phyloP scores from a whole-genome alignment of 2,797 vertebrate species.

The Mallotus villosus region DNA sequence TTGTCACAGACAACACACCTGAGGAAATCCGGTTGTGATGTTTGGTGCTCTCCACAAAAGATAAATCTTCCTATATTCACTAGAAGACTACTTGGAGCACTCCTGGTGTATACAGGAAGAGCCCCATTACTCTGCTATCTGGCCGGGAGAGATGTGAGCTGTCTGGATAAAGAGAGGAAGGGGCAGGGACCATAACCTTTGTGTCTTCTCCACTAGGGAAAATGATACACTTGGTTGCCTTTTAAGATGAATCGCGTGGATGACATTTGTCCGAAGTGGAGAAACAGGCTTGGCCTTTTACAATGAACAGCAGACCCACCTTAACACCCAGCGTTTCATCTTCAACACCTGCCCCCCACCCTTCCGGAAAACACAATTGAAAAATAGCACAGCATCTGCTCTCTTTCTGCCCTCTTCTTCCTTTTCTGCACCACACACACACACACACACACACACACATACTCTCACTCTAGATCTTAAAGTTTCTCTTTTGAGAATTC shows the following conservation, averaged over 20 bases:
- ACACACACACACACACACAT: background rate
- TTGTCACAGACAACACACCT: too few species aligned
- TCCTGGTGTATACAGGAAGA: too few species aligned
- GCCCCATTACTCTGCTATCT: too few species aligned
- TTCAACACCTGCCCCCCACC: background rate
- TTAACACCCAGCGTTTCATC: background rate
- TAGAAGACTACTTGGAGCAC: too few species aligned
- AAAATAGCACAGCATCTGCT: background rate
- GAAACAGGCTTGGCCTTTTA: constrained; percentile 57
- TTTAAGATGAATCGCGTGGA: constrained; percentile 62
- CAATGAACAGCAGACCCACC: constrained; percentile 19
- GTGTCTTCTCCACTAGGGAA: constrained; percentile 48
- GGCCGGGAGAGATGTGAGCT: constrained; percentile 40
- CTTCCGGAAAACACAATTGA: background rate
- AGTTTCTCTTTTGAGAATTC: background rate
- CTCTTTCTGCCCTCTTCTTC: background rate
- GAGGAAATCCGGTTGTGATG: too few species aligned
- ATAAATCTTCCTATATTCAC: too few species aligned
- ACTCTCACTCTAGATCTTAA: too few species aligned
- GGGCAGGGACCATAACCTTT: constrained; percentile 73
- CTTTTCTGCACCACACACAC: background rate
- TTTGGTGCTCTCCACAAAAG: too few species aligned
- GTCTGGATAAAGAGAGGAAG: constrained; percentile 44
- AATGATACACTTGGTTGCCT: constrained; percentile 60
- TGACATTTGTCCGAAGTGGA: constrained; percentile 55